Base-by-base conservation (phyloP, 2,888 invertebrate species). In the Rhamnusium bicolor region DNA sequence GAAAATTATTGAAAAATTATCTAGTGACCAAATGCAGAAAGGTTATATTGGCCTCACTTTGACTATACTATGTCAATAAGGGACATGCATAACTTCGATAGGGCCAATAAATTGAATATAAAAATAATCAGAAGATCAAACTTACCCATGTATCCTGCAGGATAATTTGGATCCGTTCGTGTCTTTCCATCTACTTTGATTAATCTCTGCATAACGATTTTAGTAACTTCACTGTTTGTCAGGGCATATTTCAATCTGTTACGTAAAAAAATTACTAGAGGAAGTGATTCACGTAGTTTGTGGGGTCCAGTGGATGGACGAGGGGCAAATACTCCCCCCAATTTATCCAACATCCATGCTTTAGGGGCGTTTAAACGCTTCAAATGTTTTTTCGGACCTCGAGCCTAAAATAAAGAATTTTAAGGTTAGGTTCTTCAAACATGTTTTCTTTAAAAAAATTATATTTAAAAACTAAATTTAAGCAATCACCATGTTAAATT, bases 331-430 rank as follows among this genome's bases (percentile, higher is more conserved):
- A 96, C 97, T 87, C 99, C 99, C 80, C 98, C 97, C 85, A 99
- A 91, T 90, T 99, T 99, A 92, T 98, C 99, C 92, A 99, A 93
- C 98, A 99, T 99, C 99, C 99, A 99, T 95, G 99, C 97, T 90
- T 98, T 98, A 10, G 99, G 99, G 74, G 99, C 99, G 89, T 96
- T 95, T 86, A 99, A 92, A 90, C 99, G 98, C 94, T 99, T 99
- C 92, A 99, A 92, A 91, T 99, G 99, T 92, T 99, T 98, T 90
- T 98, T 98, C 58, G 98, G 98, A 89, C 99, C 99, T 90, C 99
- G 96, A 90, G 96, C 98, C 98, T 96, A 88, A 16, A 65, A 71
- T 32, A 66, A 56, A 66, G 47, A 21, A 68, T 68, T 70, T 70
- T 46, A 24, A 63, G 70, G 70, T 70, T 70, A 70, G 10, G 60